Base-by-base conservation (phyloP, 2,888 invertebrate genomes). In the Corythucha ciliata region DNA sequence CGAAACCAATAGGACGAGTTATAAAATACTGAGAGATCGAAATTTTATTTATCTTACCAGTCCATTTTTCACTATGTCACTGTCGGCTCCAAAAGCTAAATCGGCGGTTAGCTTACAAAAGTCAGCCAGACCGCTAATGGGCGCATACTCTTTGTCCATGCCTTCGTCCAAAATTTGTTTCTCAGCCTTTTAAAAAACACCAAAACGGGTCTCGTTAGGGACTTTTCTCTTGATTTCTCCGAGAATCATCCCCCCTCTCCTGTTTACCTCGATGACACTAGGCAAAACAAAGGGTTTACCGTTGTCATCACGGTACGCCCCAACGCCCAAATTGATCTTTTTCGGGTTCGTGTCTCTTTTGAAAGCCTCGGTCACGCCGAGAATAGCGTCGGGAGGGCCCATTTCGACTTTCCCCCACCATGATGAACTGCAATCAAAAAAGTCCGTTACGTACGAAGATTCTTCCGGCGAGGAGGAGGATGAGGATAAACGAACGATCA, bases 351-450 rank as follows among this genome's bases (percentile, higher is more conserved):
- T 73, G 68, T 98, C 97, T 55, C 74, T 79, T 68, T 91, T 96
- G 71, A 76, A 98, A 1, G 97, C 97, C 69, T 99, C 98, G 1
- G 94, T 88, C 34, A 98, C 86, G 29, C 98, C 98, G 44, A 99
- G 74, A 72, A 99, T 99, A 21, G 90, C 88, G 75, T 97, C 97
- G 4, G 97, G 97, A 16, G 97, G 97, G 4, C 96, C 97, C 90
- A 94, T 88, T 67, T 83, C 79, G 7, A 97, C 93, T 67, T 85
- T 79, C 53, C 78, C 70, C 83, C 89, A 92, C 83, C 84, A 89
- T 61, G 83, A 80, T 26, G n/a, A n/a, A n/a, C n/a, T n/a, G n/a
- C n/a, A n/a, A n/a, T n/a, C n/a, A n/a, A n/a, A n/a, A n/a, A n/a
- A n/a, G n/a, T n/a, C n/a, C n/a, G n/a, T n/a, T n/a, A n/a, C n/a